Percentiles rank a stretch among this genome's conserved stretches.
Conservation (phyloP, 2,797 vertebrate genomes). For the Antennarius maculatus region DNA sequence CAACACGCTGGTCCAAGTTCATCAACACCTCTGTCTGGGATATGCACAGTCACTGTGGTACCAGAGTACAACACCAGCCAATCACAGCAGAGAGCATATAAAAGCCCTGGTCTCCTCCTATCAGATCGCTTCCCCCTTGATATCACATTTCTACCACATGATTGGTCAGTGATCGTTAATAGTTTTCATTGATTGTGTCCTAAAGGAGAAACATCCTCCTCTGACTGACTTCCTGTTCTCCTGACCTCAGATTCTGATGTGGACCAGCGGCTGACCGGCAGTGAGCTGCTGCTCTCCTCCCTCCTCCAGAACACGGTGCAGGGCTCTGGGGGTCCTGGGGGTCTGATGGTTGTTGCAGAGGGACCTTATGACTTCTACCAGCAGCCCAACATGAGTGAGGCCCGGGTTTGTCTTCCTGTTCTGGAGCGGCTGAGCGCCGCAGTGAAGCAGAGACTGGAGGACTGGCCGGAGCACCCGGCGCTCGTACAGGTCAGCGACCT, state of each 20-base stretch:
- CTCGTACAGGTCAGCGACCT: conserved; percentile 86
- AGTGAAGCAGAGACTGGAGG: conserved; percentile 84
- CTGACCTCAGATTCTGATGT: conserved; percentile 85
- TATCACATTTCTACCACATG: conserved; percentile 89
- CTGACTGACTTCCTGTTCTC: background rate
- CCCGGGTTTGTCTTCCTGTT: conserved; percentile 86
- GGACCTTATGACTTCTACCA: conserved; percentile 96
- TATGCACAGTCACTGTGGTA: conserved; percentile 92
- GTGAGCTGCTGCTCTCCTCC: conserved; percentile 87
- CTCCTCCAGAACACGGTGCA: conserved; percentile 90
- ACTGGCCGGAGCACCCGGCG: conserved; percentile 95
- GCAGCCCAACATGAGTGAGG: conserved; percentile 91
- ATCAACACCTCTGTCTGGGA: conserved; percentile 87
- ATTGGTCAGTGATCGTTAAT: conserved; percentile 83
- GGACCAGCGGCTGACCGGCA: conserved; percentile 87
- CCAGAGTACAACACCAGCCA: conserved; percentile 72
- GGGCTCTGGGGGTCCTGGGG: conserved; percentile 73
- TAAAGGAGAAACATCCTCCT: background rate
- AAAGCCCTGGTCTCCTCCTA: conserved; percentile 88
- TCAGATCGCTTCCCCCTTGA: conserved; percentile 88
- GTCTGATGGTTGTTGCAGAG: conserved; percentile 80
- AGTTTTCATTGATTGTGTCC: background rate
- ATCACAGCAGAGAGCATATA: conserved; percentile 85
- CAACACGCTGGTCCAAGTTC: conserved; percentile 85
- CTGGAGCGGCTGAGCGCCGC: conserved; percentile 84